A percentile compares a stretch with the other conserved stretches of the same genome.
These are phyloP conservation scores for Caenorhabditis japonica DNA, from an alignment of 2,888 invertebrate genomes.

Conservation along the genomic window DNA sequence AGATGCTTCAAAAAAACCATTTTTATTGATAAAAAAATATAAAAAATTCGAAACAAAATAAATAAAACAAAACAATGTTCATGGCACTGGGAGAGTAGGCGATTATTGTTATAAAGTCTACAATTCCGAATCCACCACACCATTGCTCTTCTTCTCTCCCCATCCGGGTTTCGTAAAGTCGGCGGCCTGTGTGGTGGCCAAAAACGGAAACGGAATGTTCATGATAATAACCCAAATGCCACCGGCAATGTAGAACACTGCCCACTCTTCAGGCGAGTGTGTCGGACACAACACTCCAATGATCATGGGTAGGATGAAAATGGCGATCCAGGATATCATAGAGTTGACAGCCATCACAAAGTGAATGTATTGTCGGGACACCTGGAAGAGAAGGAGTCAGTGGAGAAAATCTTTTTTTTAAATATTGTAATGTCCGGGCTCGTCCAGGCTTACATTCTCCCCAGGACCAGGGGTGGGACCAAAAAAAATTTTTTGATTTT, in stretches of 20 bases:
- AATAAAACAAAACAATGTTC: no score
- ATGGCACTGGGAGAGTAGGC: no score
- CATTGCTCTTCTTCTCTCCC: constrained; percentile 18
- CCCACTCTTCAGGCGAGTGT: constrained; percentile 40
- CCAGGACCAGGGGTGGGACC: no score
- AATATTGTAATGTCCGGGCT: no score
- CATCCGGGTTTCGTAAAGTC: constrained; percentile 40
- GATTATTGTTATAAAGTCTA: no score
- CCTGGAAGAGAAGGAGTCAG: constrained; percentile 36
- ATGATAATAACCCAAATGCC: constrained; percentile 36
- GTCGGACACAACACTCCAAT: constrained; percentile 36
- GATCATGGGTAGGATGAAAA: constrained; percentile 39
- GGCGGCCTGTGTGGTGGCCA: constrained; percentile 32
- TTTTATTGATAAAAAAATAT: no score
- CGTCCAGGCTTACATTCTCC: no score
- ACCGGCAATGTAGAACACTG: constrained; percentile 30
- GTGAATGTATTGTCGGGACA: constrained; percentile 49
- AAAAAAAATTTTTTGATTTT: no score
- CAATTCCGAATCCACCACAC: constrained; percentile 6
- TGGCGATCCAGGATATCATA: constrained; percentile 34
- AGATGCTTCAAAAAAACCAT: no score
- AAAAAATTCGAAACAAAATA: no score
- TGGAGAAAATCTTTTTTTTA: no score
- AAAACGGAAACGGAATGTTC: constrained; percentile 43
- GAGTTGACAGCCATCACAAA: constrained; percentile 54